Evolutionary conservation across 2,888 invertebrate species (phyloP).

Genomic region (Clusia tigrina): DNA sequence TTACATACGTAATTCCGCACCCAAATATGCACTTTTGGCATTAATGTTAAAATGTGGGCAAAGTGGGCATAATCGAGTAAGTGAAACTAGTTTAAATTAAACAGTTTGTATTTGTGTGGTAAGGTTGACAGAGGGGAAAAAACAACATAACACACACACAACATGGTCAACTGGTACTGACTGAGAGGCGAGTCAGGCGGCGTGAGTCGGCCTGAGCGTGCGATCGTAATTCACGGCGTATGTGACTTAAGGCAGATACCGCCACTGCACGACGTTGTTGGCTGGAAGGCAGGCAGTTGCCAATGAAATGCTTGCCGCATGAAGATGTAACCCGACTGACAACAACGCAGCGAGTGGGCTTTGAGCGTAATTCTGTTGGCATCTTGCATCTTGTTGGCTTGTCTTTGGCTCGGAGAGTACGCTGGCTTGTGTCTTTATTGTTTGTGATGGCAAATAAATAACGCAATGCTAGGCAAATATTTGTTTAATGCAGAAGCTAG

Average conservation of each 20-base stretch:
- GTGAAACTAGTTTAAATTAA: not conserved
- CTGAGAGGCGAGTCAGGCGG: not conserved
- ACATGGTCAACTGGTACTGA: too few species aligned
- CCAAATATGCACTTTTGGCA: not conserved
- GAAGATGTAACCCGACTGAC: slow-evolving; percentile 1
- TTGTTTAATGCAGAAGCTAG: slow-evolving; percentile 1
- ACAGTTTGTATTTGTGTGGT: not conserved
- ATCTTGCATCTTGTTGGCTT: not conserved
- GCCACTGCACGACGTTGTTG: too few species aligned
- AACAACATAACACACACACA: too few species aligned
- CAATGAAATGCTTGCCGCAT: not conserved
- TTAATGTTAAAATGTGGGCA: not conserved
- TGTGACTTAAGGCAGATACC: too few species aligned
- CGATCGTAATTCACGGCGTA: not conserved
- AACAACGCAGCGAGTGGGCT: not conserved
- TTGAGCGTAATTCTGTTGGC: not conserved
- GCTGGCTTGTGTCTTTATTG: not conserved
- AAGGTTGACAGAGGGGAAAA: too few species aligned
- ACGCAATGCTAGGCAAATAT: slow-evolving; percentile 10
- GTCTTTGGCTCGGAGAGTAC: not conserved
- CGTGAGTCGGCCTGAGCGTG: not conserved
- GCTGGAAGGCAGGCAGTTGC: not conserved
- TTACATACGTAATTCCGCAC: slow-evolving; percentile 2
- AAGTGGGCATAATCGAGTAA: slow-evolving; percentile 6
- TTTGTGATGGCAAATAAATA: slow-evolving; percentile 7